Percentiles rank a stretch among this genome's conserved stretches.
phyloP scores from a whole-genome alignment of 1,140 invertebrate species.

The Solen grandis region DNA sequence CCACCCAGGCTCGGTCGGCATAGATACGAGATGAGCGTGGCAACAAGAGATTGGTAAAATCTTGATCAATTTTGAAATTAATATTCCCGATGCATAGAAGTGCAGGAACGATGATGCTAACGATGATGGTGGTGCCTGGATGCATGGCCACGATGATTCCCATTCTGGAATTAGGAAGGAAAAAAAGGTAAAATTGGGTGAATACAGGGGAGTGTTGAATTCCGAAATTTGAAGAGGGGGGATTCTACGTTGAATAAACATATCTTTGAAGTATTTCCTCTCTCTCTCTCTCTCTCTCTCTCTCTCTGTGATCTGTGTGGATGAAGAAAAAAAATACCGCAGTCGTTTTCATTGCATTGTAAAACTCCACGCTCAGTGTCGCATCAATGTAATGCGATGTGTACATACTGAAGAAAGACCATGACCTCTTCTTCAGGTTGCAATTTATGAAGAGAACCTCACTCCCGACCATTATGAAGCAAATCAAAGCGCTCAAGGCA shows the following conservation, averaged over 20 bases:
- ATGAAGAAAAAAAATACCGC: neutral
- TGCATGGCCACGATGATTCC: constrained; percentile 22
- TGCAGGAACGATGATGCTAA: constrained; percentile 12
- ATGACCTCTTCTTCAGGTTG: too few species aligned
- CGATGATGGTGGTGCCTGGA: constrained; percentile 19
- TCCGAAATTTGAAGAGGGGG: neutral
- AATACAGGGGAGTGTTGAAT: too few species aligned
- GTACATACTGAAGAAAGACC: too few species aligned
- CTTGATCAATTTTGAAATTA: constrained; percentile 41
- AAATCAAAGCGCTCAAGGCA: too few species aligned
- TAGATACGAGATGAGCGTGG: constrained; percentile 49
- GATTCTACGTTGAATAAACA: neutral
- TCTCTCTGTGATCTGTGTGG: too few species aligned
- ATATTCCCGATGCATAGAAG: constrained; percentile 41
- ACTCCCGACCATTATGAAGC: too few species aligned
- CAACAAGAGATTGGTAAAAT: constrained; percentile 37
- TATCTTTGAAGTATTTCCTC: neutral
- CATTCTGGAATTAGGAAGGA: neutral
- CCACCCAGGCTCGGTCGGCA: constrained; percentile 45
- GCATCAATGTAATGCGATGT: too few species aligned
- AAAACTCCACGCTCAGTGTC: too few species aligned
- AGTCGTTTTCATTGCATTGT: neutral
- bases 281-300: neutral
- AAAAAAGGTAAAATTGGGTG: neutral
- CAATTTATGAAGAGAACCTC: too few species aligned